These are phyloP conservation scores for Turritopsis dohrnii DNA, from an alignment of 30 jellyfish, hydroid and myxozoan species.

Conservation along the genomic window DNA sequence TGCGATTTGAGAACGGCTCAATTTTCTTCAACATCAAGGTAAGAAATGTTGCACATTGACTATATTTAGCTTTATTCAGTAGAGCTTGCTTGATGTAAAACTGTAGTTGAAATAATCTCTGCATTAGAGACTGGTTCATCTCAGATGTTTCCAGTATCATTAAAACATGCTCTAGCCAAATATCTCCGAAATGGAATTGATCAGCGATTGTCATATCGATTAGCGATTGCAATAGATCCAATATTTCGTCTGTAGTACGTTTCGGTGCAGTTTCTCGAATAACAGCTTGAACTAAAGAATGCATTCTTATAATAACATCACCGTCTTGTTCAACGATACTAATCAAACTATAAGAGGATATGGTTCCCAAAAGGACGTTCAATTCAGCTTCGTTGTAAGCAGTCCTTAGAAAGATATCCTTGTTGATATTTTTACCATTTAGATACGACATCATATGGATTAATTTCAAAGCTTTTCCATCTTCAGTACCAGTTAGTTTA, in stretches of 20 bases:
- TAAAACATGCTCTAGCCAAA: conserved; percentile 2
- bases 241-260: background rate
- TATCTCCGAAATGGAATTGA: conserved; percentile 8
- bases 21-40: background rate
- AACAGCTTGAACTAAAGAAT: background rate
- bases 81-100: conserved; percentile 4
- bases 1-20: background rate
- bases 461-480: background rate
- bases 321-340: background rate
- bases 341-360: conserved; percentile 1
- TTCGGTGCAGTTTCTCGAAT: background rate
- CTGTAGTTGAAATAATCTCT: background rate
- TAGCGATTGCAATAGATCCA: background rate
- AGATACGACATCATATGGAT: background rate
- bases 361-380: background rate
- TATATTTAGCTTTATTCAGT: background rate
- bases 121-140: background rate
- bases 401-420: background rate
- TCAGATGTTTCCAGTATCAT: background rate
- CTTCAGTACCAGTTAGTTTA: background rate
- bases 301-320: background rate
- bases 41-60: background rate
- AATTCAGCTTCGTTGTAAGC: background rate
- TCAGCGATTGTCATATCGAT: background rate
- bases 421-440: background rate